Conservation (phyloP, 1,140 invertebrate genomes). For the Listronotus oregonensis region DNA sequence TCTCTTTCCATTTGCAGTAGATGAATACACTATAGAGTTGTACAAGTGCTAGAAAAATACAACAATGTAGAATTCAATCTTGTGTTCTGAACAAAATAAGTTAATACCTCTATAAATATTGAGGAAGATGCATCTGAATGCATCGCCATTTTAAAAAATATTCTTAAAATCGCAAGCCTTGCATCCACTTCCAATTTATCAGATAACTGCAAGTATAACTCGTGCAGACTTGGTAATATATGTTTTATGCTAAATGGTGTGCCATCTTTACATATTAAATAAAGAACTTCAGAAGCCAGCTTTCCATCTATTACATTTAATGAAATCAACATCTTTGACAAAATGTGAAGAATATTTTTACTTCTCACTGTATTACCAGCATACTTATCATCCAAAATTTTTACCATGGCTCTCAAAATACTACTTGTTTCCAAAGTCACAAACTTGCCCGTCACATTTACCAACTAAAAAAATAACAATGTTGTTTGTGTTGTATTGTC, state of each 20-base stretch:
- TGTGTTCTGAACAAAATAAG: background rate
- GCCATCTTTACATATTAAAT: slow-evolving; percentile 34
- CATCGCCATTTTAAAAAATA: slow-evolving; percentile 39
- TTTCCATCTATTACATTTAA: slow-evolving; percentile 25
- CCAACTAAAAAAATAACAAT: slow-evolving; percentile 31
- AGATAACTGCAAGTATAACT: slow-evolving; percentile 30
- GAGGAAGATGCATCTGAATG: slow-evolving; percentile 34
- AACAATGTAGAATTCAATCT: background rate
- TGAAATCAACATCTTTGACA: slow-evolving; percentile 27
- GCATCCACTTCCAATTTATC: slow-evolving; percentile 14
- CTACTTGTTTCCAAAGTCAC: slow-evolving; percentile 11
- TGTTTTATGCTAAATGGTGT: slow-evolving; percentile 35
- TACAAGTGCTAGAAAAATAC: slow-evolving; percentile 36
- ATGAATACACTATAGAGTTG: slow-evolving; percentile 23
- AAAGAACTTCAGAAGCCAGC: slow-evolving; percentile 20
- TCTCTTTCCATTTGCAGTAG: slow-evolving; percentile 13
- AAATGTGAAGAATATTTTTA: slow-evolving; percentile 32
- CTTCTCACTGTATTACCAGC: slow-evolving; percentile 20
- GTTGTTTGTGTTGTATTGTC: too few relatives aligned
- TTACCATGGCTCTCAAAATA: slow-evolving; percentile 23
- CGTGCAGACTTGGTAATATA: slow-evolving; percentile 33
- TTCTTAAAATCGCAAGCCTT: slow-evolving; percentile 26
- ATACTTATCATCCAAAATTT: slow-evolving; percentile 27
- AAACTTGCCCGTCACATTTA: slow-evolving; percentile 25
- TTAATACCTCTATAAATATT: slow-evolving; percentile 29